Conservation (phyloP, 92 coral and sea anemone species). For the Actinernus sp. region DNA sequence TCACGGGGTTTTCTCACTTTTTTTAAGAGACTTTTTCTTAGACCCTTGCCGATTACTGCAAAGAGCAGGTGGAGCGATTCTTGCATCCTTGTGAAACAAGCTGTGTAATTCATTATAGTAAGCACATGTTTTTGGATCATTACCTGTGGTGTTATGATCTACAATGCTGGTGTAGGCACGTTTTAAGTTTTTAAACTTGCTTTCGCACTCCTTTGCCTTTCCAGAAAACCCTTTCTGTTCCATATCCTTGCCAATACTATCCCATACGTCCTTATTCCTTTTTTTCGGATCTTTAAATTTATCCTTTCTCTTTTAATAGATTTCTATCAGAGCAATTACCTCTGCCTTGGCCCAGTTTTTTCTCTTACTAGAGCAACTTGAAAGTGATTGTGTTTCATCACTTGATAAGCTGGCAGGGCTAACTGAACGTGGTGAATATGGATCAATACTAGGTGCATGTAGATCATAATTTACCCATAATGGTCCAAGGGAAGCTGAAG, state of each 20-base stretch:
- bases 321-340: slow-evolving; percentile 48
- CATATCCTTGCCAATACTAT: slow-evolving; percentile 38
- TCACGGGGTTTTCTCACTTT: background rate
- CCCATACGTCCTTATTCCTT: slow-evolving; percentile 61
- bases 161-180: slow-evolving; percentile 36
- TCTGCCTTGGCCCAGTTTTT: slow-evolving; percentile 46
- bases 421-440: too few species aligned
- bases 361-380: slow-evolving; percentile 13
- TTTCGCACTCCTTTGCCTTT: slow-evolving; percentile 49
- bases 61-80: slow-evolving; percentile 35
- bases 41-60: slow-evolving; percentile 46
- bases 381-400: too few species aligned
- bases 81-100: slow-evolving; percentile 30
- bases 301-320: slow-evolving; percentile 23
- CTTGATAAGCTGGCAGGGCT: too few species aligned
- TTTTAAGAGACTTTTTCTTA: too few species aligned
- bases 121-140: slow-evolving; percentile 61
- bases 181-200: slow-evolving; percentile 49
- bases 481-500: too few species aligned
- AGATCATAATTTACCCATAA: too few species aligned
- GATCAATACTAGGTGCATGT: too few species aligned
- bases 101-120: slow-evolving; percentile 36
- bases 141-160: slow-evolving; percentile 60
- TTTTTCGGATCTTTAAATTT: slow-evolving; percentile 50
- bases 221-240: slow-evolving; percentile 38